Conservation (phyloP, 2,888 invertebrate genomes). For the Capitulum mitella region DNA sequence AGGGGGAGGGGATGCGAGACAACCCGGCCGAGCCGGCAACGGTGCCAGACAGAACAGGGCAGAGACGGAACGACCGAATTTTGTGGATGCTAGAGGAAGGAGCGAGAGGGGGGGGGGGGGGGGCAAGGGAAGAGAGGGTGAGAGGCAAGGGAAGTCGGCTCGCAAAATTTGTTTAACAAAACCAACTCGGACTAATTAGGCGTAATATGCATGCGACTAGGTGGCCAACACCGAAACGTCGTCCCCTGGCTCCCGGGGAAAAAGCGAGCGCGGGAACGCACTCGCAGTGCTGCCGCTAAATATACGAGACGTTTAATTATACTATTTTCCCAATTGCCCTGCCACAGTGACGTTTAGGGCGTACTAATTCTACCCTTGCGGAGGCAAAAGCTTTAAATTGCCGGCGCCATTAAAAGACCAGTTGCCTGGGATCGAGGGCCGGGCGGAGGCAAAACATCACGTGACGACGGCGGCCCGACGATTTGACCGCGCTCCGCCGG, state of each 20-base stretch:
- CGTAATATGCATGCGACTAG: neutral
- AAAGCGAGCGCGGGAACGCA: neutral
- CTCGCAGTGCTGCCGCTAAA: neutral
- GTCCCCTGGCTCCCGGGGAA: neutral
- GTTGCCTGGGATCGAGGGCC: too few species aligned
- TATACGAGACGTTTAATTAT: constrained; percentile 13
- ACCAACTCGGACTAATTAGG: neutral
- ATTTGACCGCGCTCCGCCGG: too few species aligned
- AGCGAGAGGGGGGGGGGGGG: too few species aligned
- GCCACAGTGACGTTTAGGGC: neutral
- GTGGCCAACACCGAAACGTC: neutral
- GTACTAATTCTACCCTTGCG: constrained; percentile 9
- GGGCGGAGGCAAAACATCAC: too few species aligned
- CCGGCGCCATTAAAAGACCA: neutral
- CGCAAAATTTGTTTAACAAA: neutral
- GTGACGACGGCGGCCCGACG: too few species aligned
- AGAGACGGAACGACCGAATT: neutral
- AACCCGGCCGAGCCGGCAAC: too few species aligned
- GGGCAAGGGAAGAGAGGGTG: too few species aligned
- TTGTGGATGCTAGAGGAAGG: too few species aligned
- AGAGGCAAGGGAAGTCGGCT: neutral
- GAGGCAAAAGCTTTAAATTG: neutral
- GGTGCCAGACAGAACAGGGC: neutral
- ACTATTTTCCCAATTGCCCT: constrained; percentile 4
- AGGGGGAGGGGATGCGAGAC: too few species aligned